These are phyloP conservation scores for Brachionus sp. DNA, from an alignment of 1,140 invertebrate genomes.

Conservation along the genomic window DNA sequence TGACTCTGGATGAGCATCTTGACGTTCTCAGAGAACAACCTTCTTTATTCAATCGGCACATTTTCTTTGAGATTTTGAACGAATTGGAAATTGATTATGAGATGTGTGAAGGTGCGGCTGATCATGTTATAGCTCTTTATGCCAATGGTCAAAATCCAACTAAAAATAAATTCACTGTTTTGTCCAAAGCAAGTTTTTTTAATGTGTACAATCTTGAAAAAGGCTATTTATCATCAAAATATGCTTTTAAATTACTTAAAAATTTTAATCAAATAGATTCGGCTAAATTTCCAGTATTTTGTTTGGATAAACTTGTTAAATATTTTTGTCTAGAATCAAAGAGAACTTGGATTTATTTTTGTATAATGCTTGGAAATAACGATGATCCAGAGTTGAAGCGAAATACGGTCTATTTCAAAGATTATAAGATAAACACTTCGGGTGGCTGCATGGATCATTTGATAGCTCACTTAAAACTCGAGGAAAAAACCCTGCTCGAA, in stretches of 20 bases:
- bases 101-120: not conserved
- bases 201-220: constrained; percentile 11
- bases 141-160: constrained; percentile 11
- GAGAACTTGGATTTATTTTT: constrained; percentile 32
- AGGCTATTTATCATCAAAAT: constrained; percentile 20
- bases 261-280: not conserved
- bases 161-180: not conserved
- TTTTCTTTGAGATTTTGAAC: not conserved
- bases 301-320: not conserved
- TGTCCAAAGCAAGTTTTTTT: constrained; percentile 37
- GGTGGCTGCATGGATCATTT: constrained; percentile 1
- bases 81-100: not conserved
- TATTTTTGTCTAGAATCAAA: not conserved
- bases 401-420: not conserved
- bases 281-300: not conserved
- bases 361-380: constrained; percentile 19
- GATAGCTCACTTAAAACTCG: not conserved
- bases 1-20: not conserved
- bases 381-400: not conserved
- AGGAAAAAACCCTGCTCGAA: not conserved
- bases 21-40: not conserved
- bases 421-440: not conserved
- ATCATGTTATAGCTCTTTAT: constrained; percentile 19
- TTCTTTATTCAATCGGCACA: not conserved
- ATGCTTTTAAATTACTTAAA: not conserved